Evolutionary conservation across 64 coral and sea anemone genomes (phyloP), one percentile per base, ranked within the genome.

Genomic region (Platygyra sinensis): DNA sequence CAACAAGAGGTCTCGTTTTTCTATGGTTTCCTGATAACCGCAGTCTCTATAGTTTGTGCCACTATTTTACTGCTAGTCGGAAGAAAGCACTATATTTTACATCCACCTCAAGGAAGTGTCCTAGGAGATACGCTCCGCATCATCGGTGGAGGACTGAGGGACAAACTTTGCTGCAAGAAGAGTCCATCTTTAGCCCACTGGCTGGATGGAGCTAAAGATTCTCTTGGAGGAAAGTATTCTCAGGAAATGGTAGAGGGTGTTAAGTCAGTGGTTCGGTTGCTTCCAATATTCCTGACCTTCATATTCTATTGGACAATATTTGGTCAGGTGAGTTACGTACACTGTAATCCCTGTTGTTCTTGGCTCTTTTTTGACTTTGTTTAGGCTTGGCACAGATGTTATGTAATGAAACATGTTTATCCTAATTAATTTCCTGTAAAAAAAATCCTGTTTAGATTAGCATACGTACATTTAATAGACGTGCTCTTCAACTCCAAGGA

Each of bases 241-340:
- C 62, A 89, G 4, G 78, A 76, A 49, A 64, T 67, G 62, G 94
- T 96, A 17, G 94, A 93, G 80, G 82, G 78, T 77, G 87, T 96
- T 8, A 96, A 93, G 60, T 78, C 69, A n/a, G 33, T 96, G 14
- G 62, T 96, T 17, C 82, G 82, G 29, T 42, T 96, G 67, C 60
- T 96, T 33, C 94, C 94, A 55, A 76, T 96, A 10, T 96, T 96
- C 79, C 16, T 90, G 20, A 90, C 86, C 13, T 86, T 90, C 28
- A 74, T 96, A 18, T 59, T 96, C 39, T 96, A 93, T 19, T 96
- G 94, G 94, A 90, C 94, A 62, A 77, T 96, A 59, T 93, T 83
- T 38, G 85, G 87, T 17, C 94, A 96, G 90, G 94, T 96, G 33
- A 17, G 64, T 10, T 28, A 59, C n/a, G n/a, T n/a, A n/a, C n/a